Evolutionary conservation across 2,888 invertebrate genomes (phyloP), one percentile per base, ranked within the genome.

Genomic region (Pseudococcus jackbeardsleyi): DNA sequence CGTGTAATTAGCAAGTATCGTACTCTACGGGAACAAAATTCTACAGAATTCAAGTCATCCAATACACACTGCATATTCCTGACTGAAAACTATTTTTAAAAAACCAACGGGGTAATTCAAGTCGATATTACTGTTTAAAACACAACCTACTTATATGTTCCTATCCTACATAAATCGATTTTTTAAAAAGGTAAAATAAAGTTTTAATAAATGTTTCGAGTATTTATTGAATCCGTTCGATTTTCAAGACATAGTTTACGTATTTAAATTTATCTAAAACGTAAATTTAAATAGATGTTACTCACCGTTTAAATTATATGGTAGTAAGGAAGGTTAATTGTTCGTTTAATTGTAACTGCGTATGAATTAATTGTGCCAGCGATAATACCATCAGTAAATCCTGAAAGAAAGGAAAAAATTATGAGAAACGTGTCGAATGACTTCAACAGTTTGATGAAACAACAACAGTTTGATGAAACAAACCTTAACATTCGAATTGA

Each of bases 381-480:
- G 99, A 98, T 90, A 98, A 95, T 72, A 97, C 98, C 99, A 99
- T 99, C 91, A 99, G 93, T 90, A 99, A 94, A 93, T 99, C 99
- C 94, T 94, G 91, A 33, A 26, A 89, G 89, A 89, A 90, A 89
- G 90, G 89, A 85, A 86, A 79, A n/a, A 79, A 11, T 33, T n/a
- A 19, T 79, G 54, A 89, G 48, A 64, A 72, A 19, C n/a, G 59
- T 89, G 9, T 59, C 48, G 4, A 17, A 85, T 39, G 19, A 88
- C 8, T 26, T 1, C 2, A 77, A 84, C 33, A 17, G 39, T 33
- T 33, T 33, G 26, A 59, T 72, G 42, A 79, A 86, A 90, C 90
- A 89, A 90, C 2, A 77, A 84, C 33, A 17, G 39, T 33, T 33
- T 33, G 26, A 59, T 72, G 42, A 79, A 86, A 90, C 90, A 89